Evolutionary conservation across 2,113 vertebrate genomes (phyloP).

Genomic region (Cettia cetti): DNA sequence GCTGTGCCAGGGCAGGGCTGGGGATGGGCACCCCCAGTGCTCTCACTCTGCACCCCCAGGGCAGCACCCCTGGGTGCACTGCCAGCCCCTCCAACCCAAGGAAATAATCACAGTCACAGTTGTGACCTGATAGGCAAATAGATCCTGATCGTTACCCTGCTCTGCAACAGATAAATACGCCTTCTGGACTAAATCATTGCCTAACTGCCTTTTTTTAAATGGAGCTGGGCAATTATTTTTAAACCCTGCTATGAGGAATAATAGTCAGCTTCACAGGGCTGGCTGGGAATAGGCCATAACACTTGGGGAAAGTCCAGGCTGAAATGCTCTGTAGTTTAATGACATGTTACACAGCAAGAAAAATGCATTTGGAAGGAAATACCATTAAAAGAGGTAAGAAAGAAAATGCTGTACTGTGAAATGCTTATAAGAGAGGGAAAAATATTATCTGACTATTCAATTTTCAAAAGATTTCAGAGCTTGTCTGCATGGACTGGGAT

Average conservation of each 20-base stretch:
- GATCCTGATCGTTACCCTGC: neutral
- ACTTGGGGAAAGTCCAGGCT: constrained; percentile 64
- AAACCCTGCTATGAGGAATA: constrained; percentile 62
- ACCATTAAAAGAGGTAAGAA: constrained; percentile 59
- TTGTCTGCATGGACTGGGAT: neutral
- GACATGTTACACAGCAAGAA: constrained; percentile 56
- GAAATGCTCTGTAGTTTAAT: constrained; percentile 62
- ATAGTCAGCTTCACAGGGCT: constrained; percentile 45
- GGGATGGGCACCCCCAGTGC: neutral
- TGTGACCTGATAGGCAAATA: neutral
- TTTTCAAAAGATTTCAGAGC: constrained; percentile 39
- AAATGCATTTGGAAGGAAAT: constrained; percentile 63
- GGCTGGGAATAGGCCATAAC: constrained; percentile 57
- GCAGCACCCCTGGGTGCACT: accelerated
- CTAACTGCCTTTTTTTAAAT: neutral
- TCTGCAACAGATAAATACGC: constrained; percentile 9
- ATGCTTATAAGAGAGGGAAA: neutral
- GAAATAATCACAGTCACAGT: neutral
- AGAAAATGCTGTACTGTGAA: constrained; percentile 2
- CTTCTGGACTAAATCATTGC: constrained; percentile 10
- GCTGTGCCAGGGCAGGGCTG: neutral
- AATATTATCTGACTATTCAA: neutral
- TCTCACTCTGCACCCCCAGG: neutral
- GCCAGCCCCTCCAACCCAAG: accelerated
- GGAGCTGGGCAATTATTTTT: constrained; percentile 66